Evolutionary conservation across 2,888 invertebrate genomes (phyloP).

Genomic region (Oscheius sp.): DNA sequence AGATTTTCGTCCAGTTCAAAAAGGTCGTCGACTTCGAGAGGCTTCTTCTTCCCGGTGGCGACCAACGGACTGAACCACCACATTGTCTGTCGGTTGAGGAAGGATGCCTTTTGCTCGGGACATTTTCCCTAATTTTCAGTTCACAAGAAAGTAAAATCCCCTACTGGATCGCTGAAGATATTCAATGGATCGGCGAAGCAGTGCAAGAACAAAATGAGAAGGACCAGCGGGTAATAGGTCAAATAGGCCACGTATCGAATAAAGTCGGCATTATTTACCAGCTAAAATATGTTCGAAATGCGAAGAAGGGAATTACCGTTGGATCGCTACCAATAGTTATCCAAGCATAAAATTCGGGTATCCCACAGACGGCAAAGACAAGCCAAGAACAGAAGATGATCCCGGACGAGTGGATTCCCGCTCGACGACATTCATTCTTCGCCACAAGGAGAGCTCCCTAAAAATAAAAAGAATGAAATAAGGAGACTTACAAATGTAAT

Average conservation of each 20-base stretch:
- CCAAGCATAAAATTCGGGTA: slow-evolving; percentile 74
- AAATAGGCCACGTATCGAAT: slow-evolving; percentile 65
- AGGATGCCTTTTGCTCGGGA: slow-evolving; percentile 66
- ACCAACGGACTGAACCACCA: slow-evolving; percentile 66
- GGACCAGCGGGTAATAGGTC: slow-evolving; percentile 66
- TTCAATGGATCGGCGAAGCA: slow-evolving; percentile 63
- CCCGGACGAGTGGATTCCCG: slow-evolving; percentile 90
- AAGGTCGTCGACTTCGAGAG: slow-evolving; percentile 63
- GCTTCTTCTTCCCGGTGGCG: slow-evolving; percentile 56
- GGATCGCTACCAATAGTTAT: slow-evolving; percentile 63
- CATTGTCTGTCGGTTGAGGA: slow-evolving; percentile 65
- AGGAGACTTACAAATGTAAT: slow-evolving; percentile 57
- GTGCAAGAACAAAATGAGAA: slow-evolving; percentile 61
- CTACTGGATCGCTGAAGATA: slow-evolving; percentile 35
- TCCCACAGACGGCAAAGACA: slow-evolving; percentile 81
- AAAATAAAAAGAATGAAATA: slow-evolving; percentile 14
- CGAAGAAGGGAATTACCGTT: slow-evolving; percentile 49
- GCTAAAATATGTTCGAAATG: slow-evolving; percentile 49
- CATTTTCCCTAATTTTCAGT: slow-evolving; percentile 41
- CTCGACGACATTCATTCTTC: slow-evolving; percentile 79
- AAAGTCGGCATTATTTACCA: slow-evolving; percentile 60
- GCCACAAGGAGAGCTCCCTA: slow-evolving; percentile 46
- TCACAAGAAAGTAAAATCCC: not conserved
- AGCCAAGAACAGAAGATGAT: slow-evolving; percentile 92
- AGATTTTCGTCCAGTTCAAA: slow-evolving; percentile 63